Evolutionary conservation across 2,888 invertebrate genomes (phyloP).

Genomic region (Synergus umbraculus): DNA sequence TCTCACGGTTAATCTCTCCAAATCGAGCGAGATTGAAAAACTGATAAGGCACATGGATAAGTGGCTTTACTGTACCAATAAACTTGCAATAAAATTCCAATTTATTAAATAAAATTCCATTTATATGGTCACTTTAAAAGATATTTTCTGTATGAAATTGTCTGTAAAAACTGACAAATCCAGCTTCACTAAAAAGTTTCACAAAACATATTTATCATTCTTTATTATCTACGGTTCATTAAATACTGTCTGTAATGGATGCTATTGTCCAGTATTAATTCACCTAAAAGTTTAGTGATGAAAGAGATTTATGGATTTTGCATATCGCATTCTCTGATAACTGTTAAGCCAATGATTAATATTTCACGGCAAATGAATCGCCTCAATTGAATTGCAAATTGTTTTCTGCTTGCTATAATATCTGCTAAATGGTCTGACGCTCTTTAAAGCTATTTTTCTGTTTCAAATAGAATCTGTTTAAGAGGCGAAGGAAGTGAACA

Average conservation of each 20-base stretch:
- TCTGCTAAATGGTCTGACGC: conserved; percentile 42
- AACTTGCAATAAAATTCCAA: not conserved
- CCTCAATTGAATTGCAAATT: conserved; percentile 60
- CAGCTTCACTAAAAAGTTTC: not conserved
- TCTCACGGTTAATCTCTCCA: conserved; percentile 32
- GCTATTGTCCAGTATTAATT: not conserved
- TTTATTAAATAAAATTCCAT: not conserved
- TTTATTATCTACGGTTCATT: not conserved
- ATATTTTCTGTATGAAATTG: not conserved
- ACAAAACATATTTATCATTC: not conserved
- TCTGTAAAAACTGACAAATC: not conserved
- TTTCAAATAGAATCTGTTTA: not conserved
- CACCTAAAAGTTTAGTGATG: not conserved
- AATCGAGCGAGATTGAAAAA: conserved; percentile 26
- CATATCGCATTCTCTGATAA: not conserved
- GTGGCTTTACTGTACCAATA: not conserved
- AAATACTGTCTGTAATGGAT: not conserved
- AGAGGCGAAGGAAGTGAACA: not conserved
- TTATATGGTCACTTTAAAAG: not conserved
- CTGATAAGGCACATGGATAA: conserved; percentile 18
- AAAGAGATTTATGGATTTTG: not conserved
- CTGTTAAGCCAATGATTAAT: conserved; percentile 54
- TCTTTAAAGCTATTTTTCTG: not conserved
- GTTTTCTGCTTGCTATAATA: conserved; percentile 54
- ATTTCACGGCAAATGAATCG: conserved; percentile 58